Evolutionary conservation across 2,113 vertebrate species (phyloP).

Genomic region (Pantherophis guttatus): DNA sequence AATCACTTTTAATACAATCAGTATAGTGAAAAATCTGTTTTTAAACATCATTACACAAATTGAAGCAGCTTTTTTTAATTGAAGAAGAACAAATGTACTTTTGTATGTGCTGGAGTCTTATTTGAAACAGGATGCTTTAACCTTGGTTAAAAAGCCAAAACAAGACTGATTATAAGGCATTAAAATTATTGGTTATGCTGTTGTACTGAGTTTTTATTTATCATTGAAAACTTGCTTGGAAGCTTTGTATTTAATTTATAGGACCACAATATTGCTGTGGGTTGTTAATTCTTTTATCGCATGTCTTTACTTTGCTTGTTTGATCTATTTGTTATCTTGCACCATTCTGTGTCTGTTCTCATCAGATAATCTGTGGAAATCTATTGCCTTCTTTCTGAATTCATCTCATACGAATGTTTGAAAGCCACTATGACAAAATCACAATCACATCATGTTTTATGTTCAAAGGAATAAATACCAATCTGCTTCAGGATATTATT

Average conservation of each 20-base stretch:
- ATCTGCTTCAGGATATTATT: conserved; percentile 2
- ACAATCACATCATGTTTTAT: not conserved
- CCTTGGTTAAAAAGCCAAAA: not conserved
- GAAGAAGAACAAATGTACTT: not conserved
- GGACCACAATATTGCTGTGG: not conserved
- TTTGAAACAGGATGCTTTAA: not conserved
- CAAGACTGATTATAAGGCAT: not conserved
- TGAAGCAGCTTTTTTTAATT: not conserved
- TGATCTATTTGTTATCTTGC: not conserved
- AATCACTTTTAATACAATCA: not conserved
- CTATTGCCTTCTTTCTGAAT: not conserved
- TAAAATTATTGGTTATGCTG: not conserved
- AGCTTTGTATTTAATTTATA: not conserved
- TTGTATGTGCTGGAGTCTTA: not conserved
- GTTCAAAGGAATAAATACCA: not conserved
- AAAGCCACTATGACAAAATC: not conserved
- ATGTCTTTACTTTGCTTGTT: not conserved
- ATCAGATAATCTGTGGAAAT: not conserved
- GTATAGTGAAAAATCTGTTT: not conserved
- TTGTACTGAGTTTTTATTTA: not conserved
- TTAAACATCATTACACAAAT: not conserved
- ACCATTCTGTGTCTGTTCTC: not conserved
- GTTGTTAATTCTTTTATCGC: too few relatives aligned
- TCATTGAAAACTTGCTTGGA: not conserved
- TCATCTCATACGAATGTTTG: not conserved